phyloP scores from a whole-genome alignment of 2,888 invertebrate genomes.

The Cyclophora albipunctata region DNA sequence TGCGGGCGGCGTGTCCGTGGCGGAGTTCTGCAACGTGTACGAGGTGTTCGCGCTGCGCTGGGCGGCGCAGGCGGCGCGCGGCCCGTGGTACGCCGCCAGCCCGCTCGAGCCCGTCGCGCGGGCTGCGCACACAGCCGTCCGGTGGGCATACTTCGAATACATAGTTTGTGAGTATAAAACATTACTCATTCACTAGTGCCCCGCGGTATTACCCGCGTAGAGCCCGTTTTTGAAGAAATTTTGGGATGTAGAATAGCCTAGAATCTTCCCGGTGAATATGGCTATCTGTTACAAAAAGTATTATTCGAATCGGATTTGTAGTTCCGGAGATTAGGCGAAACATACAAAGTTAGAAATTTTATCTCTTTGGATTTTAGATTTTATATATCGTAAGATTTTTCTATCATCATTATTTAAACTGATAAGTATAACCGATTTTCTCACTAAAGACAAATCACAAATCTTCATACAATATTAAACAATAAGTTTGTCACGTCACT shows the following conservation, averaged over 20 bases:
- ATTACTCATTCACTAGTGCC: neutral
- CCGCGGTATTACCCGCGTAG: too few relatives aligned
- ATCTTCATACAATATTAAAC: too few relatives aligned
- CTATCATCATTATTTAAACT: too few relatives aligned
- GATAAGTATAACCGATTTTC: too few relatives aligned
- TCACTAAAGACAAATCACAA: too few relatives aligned
- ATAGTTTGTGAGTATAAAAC: conserved; percentile 77
- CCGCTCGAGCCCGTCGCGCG: conserved; percentile 78
- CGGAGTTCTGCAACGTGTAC: conserved; percentile 79
- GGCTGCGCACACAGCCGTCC: conserved; percentile 76
- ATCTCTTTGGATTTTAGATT: neutral
- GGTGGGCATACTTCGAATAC: conserved; percentile 84
- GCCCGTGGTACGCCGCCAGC: conserved; percentile 80
- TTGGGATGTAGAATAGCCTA: too few relatives aligned
- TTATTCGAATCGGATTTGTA: neutral
- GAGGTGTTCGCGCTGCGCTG: conserved; percentile 84
- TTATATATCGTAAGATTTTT: neutral
- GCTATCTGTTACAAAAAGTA: neutral
- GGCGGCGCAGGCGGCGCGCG: conserved; percentile 80
- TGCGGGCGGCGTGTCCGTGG: conserved; percentile 78
- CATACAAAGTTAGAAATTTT: neutral
- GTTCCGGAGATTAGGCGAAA: neutral
- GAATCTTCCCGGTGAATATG: too few relatives aligned
- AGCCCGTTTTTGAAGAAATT: too few relatives aligned
- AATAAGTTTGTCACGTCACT: too few relatives aligned